A percentile compares a stretch with the other conserved stretches of the same genome.
phyloP scores from a whole-genome alignment of 37 sponge, comb jelly and placozoan genomes.

The Corticium candelabrum region DNA sequence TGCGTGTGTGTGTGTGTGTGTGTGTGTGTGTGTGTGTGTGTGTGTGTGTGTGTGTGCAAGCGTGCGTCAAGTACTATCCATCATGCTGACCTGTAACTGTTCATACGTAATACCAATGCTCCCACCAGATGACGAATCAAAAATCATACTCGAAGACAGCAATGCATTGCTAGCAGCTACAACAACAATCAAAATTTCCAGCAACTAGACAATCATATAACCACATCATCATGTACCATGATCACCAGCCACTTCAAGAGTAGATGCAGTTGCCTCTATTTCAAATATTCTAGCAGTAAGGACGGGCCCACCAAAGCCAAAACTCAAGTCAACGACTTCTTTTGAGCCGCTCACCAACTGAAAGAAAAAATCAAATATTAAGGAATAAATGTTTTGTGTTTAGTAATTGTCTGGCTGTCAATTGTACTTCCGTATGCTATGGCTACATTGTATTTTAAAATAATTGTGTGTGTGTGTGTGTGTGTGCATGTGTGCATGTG shows the following conservation, averaged over 20 bases:
- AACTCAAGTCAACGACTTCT: background rate
- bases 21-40: no score
- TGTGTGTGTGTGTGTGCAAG: no score
- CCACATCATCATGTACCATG: no score
- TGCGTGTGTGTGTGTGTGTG: no score
- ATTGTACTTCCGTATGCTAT: no score
- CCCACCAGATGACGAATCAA: background rate
- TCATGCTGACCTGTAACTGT: background rate
- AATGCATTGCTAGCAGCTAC: background rate
- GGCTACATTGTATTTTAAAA: no score
- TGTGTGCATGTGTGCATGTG: no score
- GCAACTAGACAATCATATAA: background rate
- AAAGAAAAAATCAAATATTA: no score
- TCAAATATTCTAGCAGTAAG: background rate
- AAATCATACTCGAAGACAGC: background rate
- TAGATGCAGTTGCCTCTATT: background rate
- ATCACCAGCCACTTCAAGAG: background rate
- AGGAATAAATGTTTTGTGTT: no score
- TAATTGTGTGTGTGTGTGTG: background rate
- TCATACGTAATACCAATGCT: background rate
- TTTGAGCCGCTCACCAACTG: conserved; percentile 2
- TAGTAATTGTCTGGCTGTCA: no score
- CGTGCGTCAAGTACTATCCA: background rate
- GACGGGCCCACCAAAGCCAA: background rate
- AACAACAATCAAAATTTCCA: background rate